These are phyloP conservation scores for Phlogophora meticulosa DNA, from an alignment of 2,888 invertebrate genomes.

Conservation along the genomic window DNA sequence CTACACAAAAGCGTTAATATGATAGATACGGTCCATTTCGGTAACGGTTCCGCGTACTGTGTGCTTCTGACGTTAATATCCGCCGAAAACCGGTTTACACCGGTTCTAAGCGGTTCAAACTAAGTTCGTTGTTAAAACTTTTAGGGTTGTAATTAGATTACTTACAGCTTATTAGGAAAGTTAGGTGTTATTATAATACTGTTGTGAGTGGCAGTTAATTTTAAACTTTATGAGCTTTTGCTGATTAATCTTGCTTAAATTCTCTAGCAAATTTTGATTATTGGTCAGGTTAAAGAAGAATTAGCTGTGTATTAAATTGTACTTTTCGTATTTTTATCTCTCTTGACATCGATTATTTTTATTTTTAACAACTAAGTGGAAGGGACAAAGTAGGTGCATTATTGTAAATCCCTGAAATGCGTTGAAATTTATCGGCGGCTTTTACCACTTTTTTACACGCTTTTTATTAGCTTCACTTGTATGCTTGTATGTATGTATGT, in stretches of 20 bases:
- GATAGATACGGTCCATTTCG: no score
- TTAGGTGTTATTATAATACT: slow-evolving; percentile 41
- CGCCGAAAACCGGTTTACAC: slow-evolving; percentile 21
- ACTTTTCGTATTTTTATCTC: no score
- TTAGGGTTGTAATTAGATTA: slow-evolving; percentile 47
- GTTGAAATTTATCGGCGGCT: no score
- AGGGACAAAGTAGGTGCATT: no score
- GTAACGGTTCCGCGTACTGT: background rate
- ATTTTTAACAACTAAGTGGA: no score
- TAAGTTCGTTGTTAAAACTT: slow-evolving; percentile 33
- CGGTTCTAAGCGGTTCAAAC: slow-evolving; percentile 39
- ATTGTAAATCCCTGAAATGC: no score
- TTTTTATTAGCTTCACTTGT: no score
- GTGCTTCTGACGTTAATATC: slow-evolving; percentile 15
- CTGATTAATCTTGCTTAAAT: slow-evolving; percentile 13
- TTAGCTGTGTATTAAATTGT: background rate
- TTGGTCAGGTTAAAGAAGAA: background rate
- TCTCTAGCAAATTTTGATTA: background rate
- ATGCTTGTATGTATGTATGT: no score
- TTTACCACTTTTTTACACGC: no score
- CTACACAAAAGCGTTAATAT: no score
- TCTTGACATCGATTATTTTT: no score
- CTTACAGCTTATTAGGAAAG: slow-evolving; percentile 48
- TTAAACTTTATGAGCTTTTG: slow-evolving; percentile 13
- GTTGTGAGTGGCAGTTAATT: slow-evolving; percentile 42